Evolutionary conservation across 2,888 invertebrate genomes (phyloP), one percentile per base, ranked within the genome.

Genomic region (Anthrax anthrax): DNA sequence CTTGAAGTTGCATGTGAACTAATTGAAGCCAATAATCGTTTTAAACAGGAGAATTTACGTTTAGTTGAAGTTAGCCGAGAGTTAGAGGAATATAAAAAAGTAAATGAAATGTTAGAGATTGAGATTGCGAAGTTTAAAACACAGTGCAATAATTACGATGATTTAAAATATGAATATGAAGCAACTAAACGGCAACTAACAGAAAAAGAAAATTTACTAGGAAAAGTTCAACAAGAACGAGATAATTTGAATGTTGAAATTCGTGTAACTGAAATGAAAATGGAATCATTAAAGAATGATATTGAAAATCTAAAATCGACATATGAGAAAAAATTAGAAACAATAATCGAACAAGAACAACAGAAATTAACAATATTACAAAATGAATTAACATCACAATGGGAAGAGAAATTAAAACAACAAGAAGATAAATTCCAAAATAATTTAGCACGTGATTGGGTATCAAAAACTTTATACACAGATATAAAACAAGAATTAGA

Each of bases 381-480:
- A 18, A 29, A 50, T 3, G 58, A 63, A 39, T 46, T 61, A 2
- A 42, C 56, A 4, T 39, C 49, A 3, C 47, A 57, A 18, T 48
- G 63, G 38, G 53, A 60, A 34, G 52, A 57, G 37, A 50, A 53
- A 36, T 51, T 61, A 1, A 48, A 48, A 17, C 54, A 56, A 44
- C 58, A 60, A 42, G 55, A 62, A 47, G 58, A 64, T 4, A 53
- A 57, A 23, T 59, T 73, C 41, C 67, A 73, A 56, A 71, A 70
- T 40, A 65, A 71, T 1, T 70, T 73, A 49, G 74, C 75, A 47
- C 69, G 69, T 18, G 73, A 75, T 34, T 72, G 74, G 55, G 60
- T 76, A 14, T 73, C 76, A n/a, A 74, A 75, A 57, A 60, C 70
- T 14, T 73, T 75, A 43, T 71, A 75, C 39, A 73, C 76, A 38